These are phyloP conservation scores for Lasioglossum oenotherae DNA, from an alignment of 2,888 invertebrate species.

Conservation along the genomic window DNA sequence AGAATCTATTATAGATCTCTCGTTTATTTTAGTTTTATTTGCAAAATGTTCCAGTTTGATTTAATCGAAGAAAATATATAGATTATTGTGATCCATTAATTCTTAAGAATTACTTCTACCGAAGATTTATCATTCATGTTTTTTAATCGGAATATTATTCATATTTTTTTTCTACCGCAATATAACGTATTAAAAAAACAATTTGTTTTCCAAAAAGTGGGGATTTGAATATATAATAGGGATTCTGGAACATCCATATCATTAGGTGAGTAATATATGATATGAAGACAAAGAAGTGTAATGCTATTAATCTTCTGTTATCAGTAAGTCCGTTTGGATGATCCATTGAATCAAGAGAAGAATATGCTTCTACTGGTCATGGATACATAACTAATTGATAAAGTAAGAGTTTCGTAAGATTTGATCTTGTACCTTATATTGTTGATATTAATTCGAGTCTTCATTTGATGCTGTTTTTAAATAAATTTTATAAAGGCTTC, in stretches of 20 bases:
- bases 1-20: not conserved
- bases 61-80: not conserved
- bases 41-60: not conserved
- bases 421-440: not conserved
- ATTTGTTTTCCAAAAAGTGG: not conserved
- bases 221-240: not conserved
- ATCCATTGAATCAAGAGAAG: slow-evolving; percentile 30
- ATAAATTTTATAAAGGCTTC: slow-evolving; percentile 2
- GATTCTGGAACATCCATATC: not conserved
- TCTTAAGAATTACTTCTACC: not conserved
- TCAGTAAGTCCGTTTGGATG: slow-evolving; percentile 32
- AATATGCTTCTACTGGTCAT: slow-evolving; percentile 11
- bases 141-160: not conserved
- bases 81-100: not conserved
- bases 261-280: slow-evolving; percentile 40
- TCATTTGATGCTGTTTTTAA: not conserved
- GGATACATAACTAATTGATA: slow-evolving; percentile 21
- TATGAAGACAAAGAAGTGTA: not conserved
- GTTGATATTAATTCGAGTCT: not conserved
- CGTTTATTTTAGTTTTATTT: not conserved
- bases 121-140: not conserved
- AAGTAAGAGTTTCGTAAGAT: slow-evolving; percentile 33
- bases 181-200: not conserved
- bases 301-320: slow-evolving; percentile 37
- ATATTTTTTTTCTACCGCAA: not conserved